Evolutionary conservation across 2,797 vertebrate genomes (phyloP).

Genomic region (Hoplostethus atlanticus): DNA sequence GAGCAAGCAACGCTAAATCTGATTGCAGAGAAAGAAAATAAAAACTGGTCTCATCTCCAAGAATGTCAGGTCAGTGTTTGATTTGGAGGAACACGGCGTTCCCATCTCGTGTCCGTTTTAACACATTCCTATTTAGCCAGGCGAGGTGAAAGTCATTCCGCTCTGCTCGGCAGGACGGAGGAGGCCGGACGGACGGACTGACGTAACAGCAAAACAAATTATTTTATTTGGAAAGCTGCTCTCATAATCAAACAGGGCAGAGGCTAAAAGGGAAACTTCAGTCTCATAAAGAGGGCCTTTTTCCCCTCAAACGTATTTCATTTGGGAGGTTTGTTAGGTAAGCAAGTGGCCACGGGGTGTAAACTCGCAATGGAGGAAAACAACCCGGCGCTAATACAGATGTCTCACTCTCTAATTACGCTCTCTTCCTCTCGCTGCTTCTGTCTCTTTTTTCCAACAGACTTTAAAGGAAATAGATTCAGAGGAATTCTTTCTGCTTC

Average conservation of each 20-base stretch:
- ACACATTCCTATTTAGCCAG: constrained; percentile 47
- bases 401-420: background rate
- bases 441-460: constrained; percentile 27
- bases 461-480: constrained; percentile 37
- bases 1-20: constrained; percentile 4
- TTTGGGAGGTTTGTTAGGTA: constrained; percentile 76
- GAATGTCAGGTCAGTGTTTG: constrained; percentile 61
- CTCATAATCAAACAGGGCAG: constrained; percentile 77
- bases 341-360: constrained; percentile 56
- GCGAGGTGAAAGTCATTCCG: constrained; percentile 33
- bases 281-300: constrained; percentile 76
- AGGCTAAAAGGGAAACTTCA: constrained; percentile 71
- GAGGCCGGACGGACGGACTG: constrained; percentile 40
- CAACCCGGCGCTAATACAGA: constrained; percentile 50
- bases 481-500: constrained; percentile 52
- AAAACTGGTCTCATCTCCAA: constrained; percentile 47
- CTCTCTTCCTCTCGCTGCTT: background rate
- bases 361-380: constrained; percentile 68
- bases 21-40: constrained; percentile 27
- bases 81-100: constrained; percentile 69
- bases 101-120: constrained; percentile 36
- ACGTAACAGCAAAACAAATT: constrained; percentile 81
- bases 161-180: constrained; percentile 16
- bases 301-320: constrained; percentile 67
- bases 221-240: constrained; percentile 83